Base-by-base conservation (phyloP, 2,797 vertebrate species). In the Chiloscyllium punctatum region DNA sequence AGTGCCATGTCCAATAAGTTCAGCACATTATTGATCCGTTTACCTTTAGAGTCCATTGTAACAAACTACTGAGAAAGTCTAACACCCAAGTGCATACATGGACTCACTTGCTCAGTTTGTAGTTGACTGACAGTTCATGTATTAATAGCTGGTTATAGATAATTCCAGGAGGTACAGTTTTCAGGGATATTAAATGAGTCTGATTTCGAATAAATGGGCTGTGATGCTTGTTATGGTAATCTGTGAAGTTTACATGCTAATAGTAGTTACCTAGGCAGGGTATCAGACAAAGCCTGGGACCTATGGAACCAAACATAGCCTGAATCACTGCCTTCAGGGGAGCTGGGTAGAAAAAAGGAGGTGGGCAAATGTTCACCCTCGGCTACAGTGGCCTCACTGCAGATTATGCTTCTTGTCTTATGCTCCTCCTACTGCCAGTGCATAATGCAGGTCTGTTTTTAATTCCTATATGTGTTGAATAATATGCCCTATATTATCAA, bases 401-500 rank as follows among this genome's bases (percentile, higher is more conserved):
- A 71, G 37, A 71, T 13, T 51, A 11, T 48, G 30, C 18, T 53
- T 57, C 94, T 91, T 1, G 53, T 7, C 53, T 5, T 91, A 57
- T 8, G 62, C 27, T 91, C 57, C 88, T 21, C 21, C 88, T 18
- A 62, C 91, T 21, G 94, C 69, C 94, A 21, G 94, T 18, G 11
- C 30, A 16, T 18, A 33, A 30, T 8, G 71, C 42, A 95, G 48
- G 30, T 51, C 94, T 95, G 94, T 71, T 51, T 95, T 95, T 95
- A 95, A 95, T 95, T 95, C 94, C 30, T 57, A 72, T 18, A 57
- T 11, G 94, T 95, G 94, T 95, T 77, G 94, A n/a, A 53, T 77
- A 95, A 77, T 74, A 77, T 94, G 94, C 71, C 42, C 42, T n/a
- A 71, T 16, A 53, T 77, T 77, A 74, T 77, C 94, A 95, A 57